phyloP scores from a whole-genome alignment of 1,140 invertebrate genomes.

The Melanaphis sacchari region DNA sequence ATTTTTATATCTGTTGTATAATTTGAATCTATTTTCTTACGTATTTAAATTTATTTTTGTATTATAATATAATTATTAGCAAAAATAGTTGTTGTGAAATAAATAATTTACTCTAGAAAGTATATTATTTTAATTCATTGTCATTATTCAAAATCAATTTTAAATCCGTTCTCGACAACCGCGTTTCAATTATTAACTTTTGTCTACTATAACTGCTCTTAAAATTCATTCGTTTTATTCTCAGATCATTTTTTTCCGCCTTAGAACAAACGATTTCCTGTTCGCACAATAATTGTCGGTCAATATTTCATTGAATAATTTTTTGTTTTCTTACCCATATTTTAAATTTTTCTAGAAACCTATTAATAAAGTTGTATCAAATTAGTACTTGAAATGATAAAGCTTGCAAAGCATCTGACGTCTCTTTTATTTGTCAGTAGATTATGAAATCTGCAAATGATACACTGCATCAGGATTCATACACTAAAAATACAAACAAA shows the following conservation, averaged over 20 bases:
- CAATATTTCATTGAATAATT: background rate
- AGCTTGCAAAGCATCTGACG: background rate
- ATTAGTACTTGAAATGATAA: background rate
- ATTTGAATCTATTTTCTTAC: background rate
- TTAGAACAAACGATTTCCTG: background rate
- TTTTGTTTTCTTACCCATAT: background rate
- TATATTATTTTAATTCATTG: slow-evolving; percentile 8
- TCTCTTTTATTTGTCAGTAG: background rate
- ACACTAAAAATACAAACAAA: background rate
- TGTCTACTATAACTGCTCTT: background rate
- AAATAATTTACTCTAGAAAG: background rate
- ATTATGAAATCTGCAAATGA: no score
- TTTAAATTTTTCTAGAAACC: background rate
- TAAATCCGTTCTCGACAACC: background rate
- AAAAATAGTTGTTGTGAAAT: background rate
- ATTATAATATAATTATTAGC: background rate
- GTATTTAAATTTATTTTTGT: background rate
- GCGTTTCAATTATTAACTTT: background rate
- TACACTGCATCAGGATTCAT: background rate
- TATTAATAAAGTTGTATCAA: background rate
- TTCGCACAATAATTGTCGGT: background rate
- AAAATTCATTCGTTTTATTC: background rate
- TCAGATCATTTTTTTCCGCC: background rate
- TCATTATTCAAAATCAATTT: background rate
- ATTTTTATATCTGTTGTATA: background rate